Conservation (phyloP, 2,797 vertebrate species). For the Pseudochirops corinnae region DNA sequence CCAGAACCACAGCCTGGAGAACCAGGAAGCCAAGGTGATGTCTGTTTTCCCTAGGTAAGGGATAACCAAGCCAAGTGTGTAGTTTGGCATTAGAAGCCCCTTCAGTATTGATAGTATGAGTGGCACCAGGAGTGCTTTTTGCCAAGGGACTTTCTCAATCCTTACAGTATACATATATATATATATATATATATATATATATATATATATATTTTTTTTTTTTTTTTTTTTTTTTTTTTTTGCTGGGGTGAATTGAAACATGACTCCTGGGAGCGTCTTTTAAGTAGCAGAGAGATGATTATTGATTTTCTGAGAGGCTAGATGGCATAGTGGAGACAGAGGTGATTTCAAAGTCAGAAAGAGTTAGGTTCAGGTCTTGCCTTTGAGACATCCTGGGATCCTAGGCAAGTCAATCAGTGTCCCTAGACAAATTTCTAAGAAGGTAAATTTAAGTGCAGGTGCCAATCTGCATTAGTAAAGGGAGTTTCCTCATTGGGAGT, state of each 20-base stretch:
- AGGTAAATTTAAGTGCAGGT: background rate
- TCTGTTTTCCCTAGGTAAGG: background rate
- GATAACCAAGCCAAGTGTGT: background rate
- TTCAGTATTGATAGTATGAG: constrained; percentile 33
- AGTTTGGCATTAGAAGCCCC: constrained; percentile 10
- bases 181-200: too few relatives aligned
- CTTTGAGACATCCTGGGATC: background rate
- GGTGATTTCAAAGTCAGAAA: background rate
- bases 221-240: background rate
- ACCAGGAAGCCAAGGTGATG: background rate
- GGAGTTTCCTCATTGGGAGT: background rate
- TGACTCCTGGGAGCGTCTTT: constrained; percentile 21
- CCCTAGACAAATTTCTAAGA: background rate
- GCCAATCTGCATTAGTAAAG: background rate
- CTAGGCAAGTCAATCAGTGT: background rate
- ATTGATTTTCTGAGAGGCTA: background rate
- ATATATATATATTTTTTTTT: too few relatives aligned
- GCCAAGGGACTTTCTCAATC: constrained; percentile 32
- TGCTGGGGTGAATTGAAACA: constrained; percentile 20
- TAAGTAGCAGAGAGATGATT: constrained; percentile 2
- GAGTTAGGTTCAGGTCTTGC: background rate
- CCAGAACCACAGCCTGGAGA: background rate
- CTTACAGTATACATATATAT: background rate
- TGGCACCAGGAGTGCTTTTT: background rate
- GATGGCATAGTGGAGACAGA: background rate